A percentile compares a stretch with the other conserved stretches of the same genome.
Evolutionary conservation across 2,797 vertebrate species (phyloP).

Genomic region (Enteromius treurensis): DNA sequence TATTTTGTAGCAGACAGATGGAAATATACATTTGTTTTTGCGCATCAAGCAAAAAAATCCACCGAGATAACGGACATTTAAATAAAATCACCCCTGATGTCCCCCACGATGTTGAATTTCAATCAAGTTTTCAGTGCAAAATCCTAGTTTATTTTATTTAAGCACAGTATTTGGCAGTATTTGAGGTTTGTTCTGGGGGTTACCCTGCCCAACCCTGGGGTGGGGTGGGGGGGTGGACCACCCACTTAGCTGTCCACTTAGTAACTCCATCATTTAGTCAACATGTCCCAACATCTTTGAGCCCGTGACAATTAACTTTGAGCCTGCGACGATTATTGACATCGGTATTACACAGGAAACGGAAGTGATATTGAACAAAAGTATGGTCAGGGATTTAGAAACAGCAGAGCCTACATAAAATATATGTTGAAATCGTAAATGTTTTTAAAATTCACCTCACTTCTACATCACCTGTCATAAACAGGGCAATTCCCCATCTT

Average conservation of each 20-base stretch:
- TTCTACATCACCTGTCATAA: not conserved
- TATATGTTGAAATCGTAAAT: not conserved
- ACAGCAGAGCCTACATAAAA: too few relatives aligned
- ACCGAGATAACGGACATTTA: not conserved
- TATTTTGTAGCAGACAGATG: not conserved
- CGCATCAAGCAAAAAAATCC: not conserved
- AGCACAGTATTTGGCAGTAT: constrained; percentile 17
- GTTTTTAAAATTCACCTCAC: not conserved
- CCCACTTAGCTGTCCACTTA: constrained; percentile 57
- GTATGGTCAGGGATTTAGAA: not conserved
- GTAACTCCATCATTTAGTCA: constrained; percentile 62
- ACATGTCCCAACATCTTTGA: constrained; percentile 51
- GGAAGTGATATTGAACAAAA: not conserved
- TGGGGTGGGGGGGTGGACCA: constrained; percentile 47
- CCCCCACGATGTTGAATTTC: too few relatives aligned
- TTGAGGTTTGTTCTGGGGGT: constrained; percentile 18
- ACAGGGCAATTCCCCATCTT: not conserved
- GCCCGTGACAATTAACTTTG: constrained; percentile 35
- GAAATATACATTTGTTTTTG: not conserved
- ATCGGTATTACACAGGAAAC: not conserved
- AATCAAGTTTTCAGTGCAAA: not conserved
- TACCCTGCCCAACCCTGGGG: constrained; percentile 7
- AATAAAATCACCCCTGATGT: not conserved
- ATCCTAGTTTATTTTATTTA: not conserved
- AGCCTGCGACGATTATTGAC: constrained; percentile 37